Evolutionary conservation across 2,797 vertebrate species (phyloP), one percentile per base, ranked within the genome.

Genomic region (Sarcoramphus papa): DNA sequence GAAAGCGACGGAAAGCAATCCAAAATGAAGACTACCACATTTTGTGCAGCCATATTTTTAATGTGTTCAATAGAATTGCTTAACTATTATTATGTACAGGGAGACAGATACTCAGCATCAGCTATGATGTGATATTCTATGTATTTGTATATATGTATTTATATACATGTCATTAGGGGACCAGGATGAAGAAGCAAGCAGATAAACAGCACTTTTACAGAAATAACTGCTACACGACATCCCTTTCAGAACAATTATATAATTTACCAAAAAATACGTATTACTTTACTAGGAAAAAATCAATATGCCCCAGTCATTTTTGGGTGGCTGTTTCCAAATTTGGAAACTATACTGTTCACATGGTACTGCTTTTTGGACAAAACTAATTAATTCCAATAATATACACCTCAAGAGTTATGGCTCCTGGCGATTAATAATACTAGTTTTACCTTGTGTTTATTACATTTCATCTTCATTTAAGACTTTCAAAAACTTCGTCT

Each of bases 251-350:
- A 83, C 1, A 8, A 35, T 47, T 75, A 35, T 9, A 45, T 21
- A 48, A 12, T 41, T 15, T 59, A 65, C 4, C 0, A 67, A 78
- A 88, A 56, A 35, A 20, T 3, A 59, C 1, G 0, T 5, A 33
- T 41, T 59, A 37, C 11, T 43, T 80, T 31, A 35, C 15, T 41
- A 31, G 22, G 41, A 67, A 63, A 77, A 48, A 27, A 33, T 14
- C 12, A 43, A 11, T 27, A n/a, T 3, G 3, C 3, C 1, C 2
- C 17, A 76, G 41, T 15, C 13, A 28, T n/a, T 48, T 87, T 75
- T 35, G 7, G 4, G 20, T 47, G n/a, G 5, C 12, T 80, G 6
- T 63, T 64, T 95, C 9, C 2, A 59, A 67, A 90, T 73, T 48
- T 47, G 22, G 18, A 54, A 80, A 48, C 13, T 35, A 12, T 53